Base-by-base conservation (phyloP, 2,113 vertebrate species). In the Muscicapa adusta region DNA sequence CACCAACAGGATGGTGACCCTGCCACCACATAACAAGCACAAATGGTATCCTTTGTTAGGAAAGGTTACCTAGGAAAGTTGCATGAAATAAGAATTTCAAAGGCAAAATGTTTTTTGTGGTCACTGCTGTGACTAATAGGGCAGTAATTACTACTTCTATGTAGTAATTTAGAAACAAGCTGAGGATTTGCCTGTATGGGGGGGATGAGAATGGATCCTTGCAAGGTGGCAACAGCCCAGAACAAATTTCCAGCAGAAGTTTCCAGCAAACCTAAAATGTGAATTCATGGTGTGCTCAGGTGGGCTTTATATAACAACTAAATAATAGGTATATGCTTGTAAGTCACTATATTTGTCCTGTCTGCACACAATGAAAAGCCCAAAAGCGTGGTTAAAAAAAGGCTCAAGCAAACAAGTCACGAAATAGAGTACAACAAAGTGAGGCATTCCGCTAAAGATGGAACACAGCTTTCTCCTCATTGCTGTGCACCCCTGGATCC, bases 241-340 rank as follows among this genome's bases (percentile, higher is more conserved):
- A 85, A 94, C 66, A 81, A 73, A 53, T 66, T 96, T 97, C 84
- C 92, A 95, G n/a, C 85, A 75, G 48, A 95, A 68, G 47, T 91
- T 96, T 93, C 92, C 67, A 90, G 83, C 84, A 60, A 75, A 80
- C 85, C 86, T 81, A 84, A 94, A 95, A 94, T 91, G 61, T 96
- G 89, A 94, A 95, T 58, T 66, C 47, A 84, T 79, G 66, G 28
- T 80, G 63, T 73, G 61, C 80, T 91, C 80, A 95, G 94, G 85
- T 88, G 73, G 81, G 25, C 94, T 82, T 92, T 97, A 97, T 96
- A 94, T 94, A 95, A 95, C 96, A 96, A 85, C 94, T 95, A 97
- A 98, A 96, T 97, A 95, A 94, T 91, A 97, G 95, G 92, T 65
- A 10, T 95, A 76, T 36, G 28, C 54, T 91, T 82, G 70, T 65